phyloP scores from a whole-genome alignment of 2,888 invertebrate species.

The Masnerella sp. region DNA sequence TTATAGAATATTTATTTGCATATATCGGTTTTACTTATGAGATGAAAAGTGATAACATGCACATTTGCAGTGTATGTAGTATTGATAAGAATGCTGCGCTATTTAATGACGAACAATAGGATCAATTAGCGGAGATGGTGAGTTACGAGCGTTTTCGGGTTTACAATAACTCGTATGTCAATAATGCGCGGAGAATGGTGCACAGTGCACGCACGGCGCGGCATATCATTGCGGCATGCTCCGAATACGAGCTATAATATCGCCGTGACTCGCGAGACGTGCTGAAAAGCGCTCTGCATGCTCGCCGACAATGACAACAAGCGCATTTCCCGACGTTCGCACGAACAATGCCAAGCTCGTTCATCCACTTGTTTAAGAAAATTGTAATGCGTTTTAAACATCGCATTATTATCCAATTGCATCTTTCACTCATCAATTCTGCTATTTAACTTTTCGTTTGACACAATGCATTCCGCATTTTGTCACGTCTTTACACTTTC shows the following conservation, averaged over 20 bases:
- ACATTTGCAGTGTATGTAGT: no score
- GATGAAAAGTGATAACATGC: no score
- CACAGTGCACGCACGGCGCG: conserved; percentile 27
- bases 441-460: conserved; percentile 27
- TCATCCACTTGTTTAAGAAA: conserved; percentile 50
- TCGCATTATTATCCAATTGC: conserved; percentile 28
- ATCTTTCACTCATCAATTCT: conserved; percentile 18
- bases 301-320: conserved; percentile 55
- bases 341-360: conserved; percentile 45
- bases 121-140: conserved; percentile 28
- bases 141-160: conserved; percentile 47
- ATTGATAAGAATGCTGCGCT: no score
- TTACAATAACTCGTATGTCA: conserved; percentile 52
- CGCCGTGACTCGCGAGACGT: conserved; percentile 51
- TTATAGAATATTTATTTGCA: no score
- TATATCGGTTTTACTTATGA: no score
- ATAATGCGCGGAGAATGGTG: conserved; percentile 45
- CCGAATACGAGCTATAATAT: conserved; percentile 54
- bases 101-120: no score
- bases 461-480: conserved; percentile 8
- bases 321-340: conserved; percentile 43
- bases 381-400: conserved; percentile 49
- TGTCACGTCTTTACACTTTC: neutral
- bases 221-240: conserved; percentile 50
- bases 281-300: conserved; percentile 50